Percentiles rank a stretch among this genome's conserved stretches.
phyloP scores from a whole-genome alignment of 92 coral and sea anemone genomes.

The Galaxea fascicularis region DNA sequence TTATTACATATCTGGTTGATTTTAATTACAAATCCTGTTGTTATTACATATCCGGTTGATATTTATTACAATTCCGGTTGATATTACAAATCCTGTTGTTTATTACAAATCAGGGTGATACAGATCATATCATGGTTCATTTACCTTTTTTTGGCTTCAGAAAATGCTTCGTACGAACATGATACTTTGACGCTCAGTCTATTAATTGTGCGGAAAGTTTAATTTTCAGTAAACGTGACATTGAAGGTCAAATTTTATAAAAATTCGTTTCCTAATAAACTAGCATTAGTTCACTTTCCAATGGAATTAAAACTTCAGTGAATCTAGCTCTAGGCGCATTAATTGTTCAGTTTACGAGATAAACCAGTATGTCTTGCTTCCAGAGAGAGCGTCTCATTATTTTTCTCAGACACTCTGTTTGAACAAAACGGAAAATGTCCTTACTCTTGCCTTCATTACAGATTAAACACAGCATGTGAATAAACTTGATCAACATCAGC shows the following conservation, averaged over 20 bases:
- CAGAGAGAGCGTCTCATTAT: not conserved
- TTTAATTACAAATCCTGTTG: no score
- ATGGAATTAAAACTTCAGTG: not conserved
- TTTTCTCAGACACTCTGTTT: slow-evolving; percentile 1
- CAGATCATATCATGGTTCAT: no score
- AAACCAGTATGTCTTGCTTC: not conserved
- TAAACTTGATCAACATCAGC: not conserved
- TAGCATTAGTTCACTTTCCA: not conserved
- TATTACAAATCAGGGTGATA: no score
- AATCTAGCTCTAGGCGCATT: not conserved
- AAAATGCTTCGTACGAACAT: no score
- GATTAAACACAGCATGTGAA: slow-evolving; percentile 4
- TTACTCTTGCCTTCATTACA: not conserved
- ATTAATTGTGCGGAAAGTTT: not conserved
- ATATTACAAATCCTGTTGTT: no score
- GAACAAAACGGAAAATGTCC: slow-evolving; percentile 22
- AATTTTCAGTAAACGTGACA: not conserved
- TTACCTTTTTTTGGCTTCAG: no score
- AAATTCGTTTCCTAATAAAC: not conserved
- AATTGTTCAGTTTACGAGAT: not conserved
- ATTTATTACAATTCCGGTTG: no score
- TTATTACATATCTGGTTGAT: no score
- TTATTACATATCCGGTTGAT: no score
- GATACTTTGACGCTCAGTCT: no score
- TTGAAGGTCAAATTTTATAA: not conserved